Evolutionary conservation across 2,797 vertebrate genomes (phyloP).

Genomic region (Urophycis tenuis): DNA sequence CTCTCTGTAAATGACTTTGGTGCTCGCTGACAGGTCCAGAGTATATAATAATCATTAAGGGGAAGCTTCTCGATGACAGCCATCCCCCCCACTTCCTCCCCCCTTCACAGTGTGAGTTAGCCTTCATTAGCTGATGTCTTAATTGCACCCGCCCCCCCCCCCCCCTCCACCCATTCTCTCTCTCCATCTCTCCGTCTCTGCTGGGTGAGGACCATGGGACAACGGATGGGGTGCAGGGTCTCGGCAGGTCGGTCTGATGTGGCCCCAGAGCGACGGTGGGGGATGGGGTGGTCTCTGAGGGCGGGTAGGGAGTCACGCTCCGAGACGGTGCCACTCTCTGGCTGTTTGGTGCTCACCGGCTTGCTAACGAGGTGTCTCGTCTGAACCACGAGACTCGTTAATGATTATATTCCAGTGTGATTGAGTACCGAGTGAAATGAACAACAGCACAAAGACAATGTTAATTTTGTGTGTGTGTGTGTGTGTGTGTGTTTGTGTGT

Average conservation of each 20-base stretch:
- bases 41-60: conserved; percentile 32
- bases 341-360: not conserved
- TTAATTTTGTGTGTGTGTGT: not conserved
- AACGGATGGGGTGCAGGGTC: not conserved
- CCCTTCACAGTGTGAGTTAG: conserved; percentile 18
- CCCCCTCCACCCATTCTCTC: not conserved
- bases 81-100: too few relatives aligned
- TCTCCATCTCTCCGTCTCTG: not conserved
- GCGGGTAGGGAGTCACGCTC: too few relatives aligned
- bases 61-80: conserved; percentile 23
- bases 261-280: not conserved
- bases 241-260: too few relatives aligned
- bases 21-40: conserved; percentile 18
- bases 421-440: not conserved
- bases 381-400: not conserved
- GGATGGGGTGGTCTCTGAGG: not conserved
- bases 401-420: not conserved
- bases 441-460: not conserved
- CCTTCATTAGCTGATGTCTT: conserved; percentile 36
- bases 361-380: not conserved
- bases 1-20: conserved; percentile 34
- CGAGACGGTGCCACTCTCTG: too few relatives aligned
- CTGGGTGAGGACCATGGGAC: not conserved
- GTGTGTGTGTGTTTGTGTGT: not conserved
- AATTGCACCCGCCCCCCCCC: not conserved